Conservation (phyloP, 64 coral and sea anemone genomes). For the Dendronephthya gigantea region DNA sequence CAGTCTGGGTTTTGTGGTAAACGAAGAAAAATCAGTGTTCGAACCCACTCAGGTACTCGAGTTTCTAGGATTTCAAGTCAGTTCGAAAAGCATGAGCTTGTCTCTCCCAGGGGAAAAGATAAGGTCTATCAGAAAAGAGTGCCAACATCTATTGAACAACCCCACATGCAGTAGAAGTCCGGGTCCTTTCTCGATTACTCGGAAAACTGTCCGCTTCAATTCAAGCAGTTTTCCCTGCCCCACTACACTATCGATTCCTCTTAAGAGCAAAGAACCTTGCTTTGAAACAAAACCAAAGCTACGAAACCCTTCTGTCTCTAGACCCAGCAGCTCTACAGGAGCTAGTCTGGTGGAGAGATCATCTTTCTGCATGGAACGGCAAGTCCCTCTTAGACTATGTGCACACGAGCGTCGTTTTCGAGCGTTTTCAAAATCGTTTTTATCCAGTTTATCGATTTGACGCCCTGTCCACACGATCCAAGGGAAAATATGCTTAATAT, state of each 20-base stretch:
- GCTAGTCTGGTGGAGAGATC: neutral
- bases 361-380: neutral
- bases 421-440: too few relatives aligned
- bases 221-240: neutral
- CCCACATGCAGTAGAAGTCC: neutral
- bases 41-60: neutral
- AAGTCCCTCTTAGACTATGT: too few relatives aligned
- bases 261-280: too few relatives aligned
- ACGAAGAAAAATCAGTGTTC: neutral
- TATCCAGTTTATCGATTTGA: too few relatives aligned
- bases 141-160: neutral
- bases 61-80: neutral
- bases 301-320: neutral
- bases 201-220: neutral
- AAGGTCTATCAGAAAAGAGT: neutral
- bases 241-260: neutral
- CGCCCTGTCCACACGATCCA: too few relatives aligned
- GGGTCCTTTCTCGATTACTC: slow-evolving; percentile 21
- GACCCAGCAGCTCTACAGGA: neutral
- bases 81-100: neutral
- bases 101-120: slow-evolving; percentile 22
- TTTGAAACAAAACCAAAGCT: neutral
- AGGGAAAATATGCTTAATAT: too few relatives aligned
- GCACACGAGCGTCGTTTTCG: too few relatives aligned
- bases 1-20: slow-evolving; percentile 18